Conservation (phyloP, 2,888 invertebrate genomes). For the Amphimallon solstitiale region DNA sequence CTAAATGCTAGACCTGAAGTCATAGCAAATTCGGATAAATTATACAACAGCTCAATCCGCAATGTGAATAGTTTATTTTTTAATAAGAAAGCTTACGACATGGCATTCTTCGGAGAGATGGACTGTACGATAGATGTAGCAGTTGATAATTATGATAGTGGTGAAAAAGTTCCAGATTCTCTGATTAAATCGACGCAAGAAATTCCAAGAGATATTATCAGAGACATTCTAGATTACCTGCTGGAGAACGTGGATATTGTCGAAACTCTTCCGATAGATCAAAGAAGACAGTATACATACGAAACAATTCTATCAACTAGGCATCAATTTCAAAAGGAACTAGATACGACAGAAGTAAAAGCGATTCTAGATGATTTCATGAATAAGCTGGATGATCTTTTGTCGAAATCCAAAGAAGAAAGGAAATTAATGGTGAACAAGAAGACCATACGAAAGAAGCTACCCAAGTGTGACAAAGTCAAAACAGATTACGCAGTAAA, state of each 20-base stretch:
- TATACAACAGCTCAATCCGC: constrained; percentile 53
- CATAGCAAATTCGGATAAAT: constrained; percentile 40
- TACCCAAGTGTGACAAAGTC: background rate
- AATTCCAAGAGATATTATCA: background rate
- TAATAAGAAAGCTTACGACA: constrained; percentile 52
- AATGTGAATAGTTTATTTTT: constrained; percentile 57
- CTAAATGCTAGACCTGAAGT: constrained; percentile 47
- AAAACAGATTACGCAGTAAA: constrained; percentile 37
- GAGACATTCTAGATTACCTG: constrained; percentile 26
- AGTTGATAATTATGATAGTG: background rate
- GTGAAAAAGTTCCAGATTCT: background rate
- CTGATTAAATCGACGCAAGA: background rate
- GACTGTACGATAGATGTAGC: constrained; percentile 55
- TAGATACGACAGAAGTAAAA: constrained; percentile 4
- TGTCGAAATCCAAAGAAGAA: constrained; percentile 14
- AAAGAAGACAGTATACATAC: constrained; percentile 5
- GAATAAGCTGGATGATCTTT: constrained; percentile 19
- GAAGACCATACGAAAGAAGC: constrained; percentile 2
- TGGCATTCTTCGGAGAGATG: constrained; percentile 49
- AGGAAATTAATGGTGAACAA: constrained; percentile 33
- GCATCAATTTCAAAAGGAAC: background rate
- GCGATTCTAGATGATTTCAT: constrained; percentile 18
- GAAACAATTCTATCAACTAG: constrained; percentile 13
- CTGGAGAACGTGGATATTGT: constrained; percentile 33
- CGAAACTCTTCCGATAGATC: background rate